Evolutionary conservation across 1,140 invertebrate species (phyloP), one percentile per base, ranked within the genome.

Genomic region (Caenorhabditis briggsae): DNA sequence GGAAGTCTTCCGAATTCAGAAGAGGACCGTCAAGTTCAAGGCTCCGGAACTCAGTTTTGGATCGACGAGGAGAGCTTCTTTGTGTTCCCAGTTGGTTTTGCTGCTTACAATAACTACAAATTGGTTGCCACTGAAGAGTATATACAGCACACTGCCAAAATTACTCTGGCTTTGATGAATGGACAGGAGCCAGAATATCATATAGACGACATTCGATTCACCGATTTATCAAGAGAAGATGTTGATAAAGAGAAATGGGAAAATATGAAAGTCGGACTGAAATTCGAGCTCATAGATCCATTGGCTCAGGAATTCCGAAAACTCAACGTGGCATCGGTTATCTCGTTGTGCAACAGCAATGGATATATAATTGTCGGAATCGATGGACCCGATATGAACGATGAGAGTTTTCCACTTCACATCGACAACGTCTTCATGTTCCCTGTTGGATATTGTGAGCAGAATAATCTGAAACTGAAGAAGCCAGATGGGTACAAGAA

Each of bases 331-430:
- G 89, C 89, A 23, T 88, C 88, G 2, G 82, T 88, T 56, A 33
- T 90, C n/a, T 82, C 74, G 7, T 50, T 90, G 5, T 55, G 89
- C 18, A 55, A 82, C 2, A 83, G 50, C 6, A 43, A 89, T 41
- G 89, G 89, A 43, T 90, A 89, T 55, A 65, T 90, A n/a, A 89
- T 89, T 25, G 64, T 90, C 41, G 89, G 89, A 43, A 90, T 90
- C 23, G 89, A 90, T 65, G 89, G 89, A 1, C 88, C 87, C 14
- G 89, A 90, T 74, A 53, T 59, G 23, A 83, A 89, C n/a, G 86
- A 86, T 25, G 89, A 90, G 46, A 88, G 61, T 58, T 41, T 85
- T 18, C 83, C 86, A 6, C n/a, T 85, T 41, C 83, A 85, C 55
- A 64, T 83, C 59, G 74, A 20, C n/a, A 53, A 46, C 9, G 11